Evolutionary conservation across 1,140 invertebrate species (phyloP).

Genomic region (Drosophila arizonae): DNA sequence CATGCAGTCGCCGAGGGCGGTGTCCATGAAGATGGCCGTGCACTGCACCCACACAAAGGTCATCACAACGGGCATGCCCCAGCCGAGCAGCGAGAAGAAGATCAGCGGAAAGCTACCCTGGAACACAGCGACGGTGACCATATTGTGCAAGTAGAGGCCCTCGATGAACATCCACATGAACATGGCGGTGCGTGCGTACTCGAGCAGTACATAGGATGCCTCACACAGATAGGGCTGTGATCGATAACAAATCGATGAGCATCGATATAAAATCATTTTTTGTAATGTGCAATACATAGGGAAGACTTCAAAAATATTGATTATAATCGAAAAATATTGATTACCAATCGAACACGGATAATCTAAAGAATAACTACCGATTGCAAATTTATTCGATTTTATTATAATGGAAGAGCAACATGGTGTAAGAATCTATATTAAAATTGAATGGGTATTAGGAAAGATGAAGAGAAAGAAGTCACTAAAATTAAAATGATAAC

Average conservation of each 20-base stretch:
- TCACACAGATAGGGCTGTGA: slow-evolving; percentile 91
- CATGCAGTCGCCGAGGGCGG: slow-evolving; percentile 86
- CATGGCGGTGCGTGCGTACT: slow-evolving; percentile 94
- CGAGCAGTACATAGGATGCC: slow-evolving; percentile 89
- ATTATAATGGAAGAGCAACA: no score
- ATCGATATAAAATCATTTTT: neutral
- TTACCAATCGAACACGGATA: no score
- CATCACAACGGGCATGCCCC: slow-evolving; percentile 90
- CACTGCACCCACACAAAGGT: slow-evolving; percentile 88
- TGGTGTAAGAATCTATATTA: no score
- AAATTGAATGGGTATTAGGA: no score
- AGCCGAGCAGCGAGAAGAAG: slow-evolving; percentile 90
- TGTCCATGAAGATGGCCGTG: slow-evolving; percentile 84
- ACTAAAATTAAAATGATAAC: no score
- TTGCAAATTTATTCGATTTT: no score
- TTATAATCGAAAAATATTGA: no score
- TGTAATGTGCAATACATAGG: no score
- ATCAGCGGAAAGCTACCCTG: slow-evolving; percentile 89
- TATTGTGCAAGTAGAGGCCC: slow-evolving; percentile 93
- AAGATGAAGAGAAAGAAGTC: no score
- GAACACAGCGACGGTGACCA: slow-evolving; percentile 92
- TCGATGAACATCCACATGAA: slow-evolving; percentile 98
- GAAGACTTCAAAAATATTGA: no score
- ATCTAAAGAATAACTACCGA: no score
- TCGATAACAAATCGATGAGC: neutral